A percentile compares a stretch with the other conserved stretches of the same genome.
These are phyloP conservation scores for Parasteatoda tepidariorum DNA, from an alignment of 1,140 invertebrate species.

Conservation along the genomic window DNA sequence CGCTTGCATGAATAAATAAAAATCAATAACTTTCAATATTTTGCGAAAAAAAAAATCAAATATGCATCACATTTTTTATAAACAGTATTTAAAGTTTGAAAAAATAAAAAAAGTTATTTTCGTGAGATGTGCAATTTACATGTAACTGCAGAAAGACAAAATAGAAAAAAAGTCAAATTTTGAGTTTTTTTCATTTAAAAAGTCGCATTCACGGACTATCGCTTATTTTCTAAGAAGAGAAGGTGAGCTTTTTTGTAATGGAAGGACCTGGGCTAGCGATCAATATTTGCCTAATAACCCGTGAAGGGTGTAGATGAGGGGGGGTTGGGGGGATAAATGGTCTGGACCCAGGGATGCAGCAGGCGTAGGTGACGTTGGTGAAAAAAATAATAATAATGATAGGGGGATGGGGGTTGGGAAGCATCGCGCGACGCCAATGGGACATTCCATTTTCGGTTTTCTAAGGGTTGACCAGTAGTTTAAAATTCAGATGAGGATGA, in stretches of 20 bases:
- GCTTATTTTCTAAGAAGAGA: too few species aligned
- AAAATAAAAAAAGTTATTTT: too few species aligned
- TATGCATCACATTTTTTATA: too few species aligned
- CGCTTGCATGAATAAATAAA: too few species aligned
- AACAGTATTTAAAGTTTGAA: too few species aligned
- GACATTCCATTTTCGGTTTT: slow-evolving; percentile 50
- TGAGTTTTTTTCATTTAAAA: too few species aligned
- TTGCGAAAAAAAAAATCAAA: too few species aligned
- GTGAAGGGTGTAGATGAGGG: slow-evolving; percentile 17
- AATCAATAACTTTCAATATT: too few species aligned
- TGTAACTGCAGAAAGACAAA: too few species aligned
- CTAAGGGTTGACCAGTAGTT: slow-evolving; percentile 39
- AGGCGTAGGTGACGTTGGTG: slow-evolving; percentile 17
- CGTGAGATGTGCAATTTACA: too few species aligned
- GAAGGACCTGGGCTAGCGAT: slow-evolving; percentile 8
- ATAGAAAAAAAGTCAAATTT: too few species aligned
- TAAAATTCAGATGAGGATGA: slow-evolving; percentile 26
- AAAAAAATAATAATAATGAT: slow-evolving; percentile 27
- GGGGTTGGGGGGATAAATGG: slow-evolving; percentile 11
- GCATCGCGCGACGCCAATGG: slow-evolving; percentile 30
- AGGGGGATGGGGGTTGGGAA: neutral
- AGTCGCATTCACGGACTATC: too few species aligned
- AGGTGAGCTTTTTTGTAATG: neutral
- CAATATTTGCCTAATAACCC: slow-evolving; percentile 57
- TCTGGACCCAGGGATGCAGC: slow-evolving; percentile 13